Conservation (phyloP, 2,797 vertebrate species). For the Schizothorax lantsangensis region DNA sequence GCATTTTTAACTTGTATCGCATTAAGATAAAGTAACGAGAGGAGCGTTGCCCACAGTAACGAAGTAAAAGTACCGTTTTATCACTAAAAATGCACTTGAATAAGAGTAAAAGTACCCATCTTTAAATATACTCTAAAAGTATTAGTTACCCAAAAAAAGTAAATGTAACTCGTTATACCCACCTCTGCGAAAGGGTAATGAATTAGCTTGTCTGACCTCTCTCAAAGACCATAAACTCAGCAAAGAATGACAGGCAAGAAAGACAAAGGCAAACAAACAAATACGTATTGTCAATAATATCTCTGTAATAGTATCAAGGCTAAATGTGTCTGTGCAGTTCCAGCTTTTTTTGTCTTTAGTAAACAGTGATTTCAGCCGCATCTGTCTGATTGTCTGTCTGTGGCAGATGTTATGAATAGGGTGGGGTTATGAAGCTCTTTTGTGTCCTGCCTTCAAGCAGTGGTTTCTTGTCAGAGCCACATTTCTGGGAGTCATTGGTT, state of each 20-base stretch:
- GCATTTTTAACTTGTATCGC: too few species aligned
- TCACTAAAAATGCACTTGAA: too few species aligned
- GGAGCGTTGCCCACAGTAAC: too few species aligned
- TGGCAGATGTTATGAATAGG: slow-evolving; percentile 31
- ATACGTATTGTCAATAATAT: not conserved
- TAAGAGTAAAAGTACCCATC: too few species aligned
- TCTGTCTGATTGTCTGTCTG: slow-evolving; percentile 39
- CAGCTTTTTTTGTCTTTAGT: not conserved
- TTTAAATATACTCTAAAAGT: too few species aligned
- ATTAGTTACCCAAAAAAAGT: too few species aligned
- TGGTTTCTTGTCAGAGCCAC: slow-evolving; percentile 31
- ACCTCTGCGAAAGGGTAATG: slow-evolving; percentile 24
- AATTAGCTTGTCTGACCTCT: slow-evolving; percentile 38
- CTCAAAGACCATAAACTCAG: slow-evolving; percentile 43
- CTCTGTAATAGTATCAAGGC: not conserved
- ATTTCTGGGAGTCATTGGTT: slow-evolving; percentile 42
- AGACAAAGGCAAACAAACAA: not conserved
- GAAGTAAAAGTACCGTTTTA: too few species aligned
- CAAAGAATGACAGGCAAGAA: slow-evolving; percentile 21
- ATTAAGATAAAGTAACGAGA: too few species aligned
- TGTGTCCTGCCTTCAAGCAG: slow-evolving; percentile 20
- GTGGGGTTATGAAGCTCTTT: slow-evolving; percentile 28
- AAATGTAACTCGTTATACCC: too few species aligned
- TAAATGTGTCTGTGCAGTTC: not conserved
- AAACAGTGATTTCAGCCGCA: slow-evolving; percentile 2